Evolutionary conservation across 2,113 vertebrate genomes (phyloP), one percentile per base, ranked within the genome.

Genomic region (Chlamydotis undulata): DNA sequence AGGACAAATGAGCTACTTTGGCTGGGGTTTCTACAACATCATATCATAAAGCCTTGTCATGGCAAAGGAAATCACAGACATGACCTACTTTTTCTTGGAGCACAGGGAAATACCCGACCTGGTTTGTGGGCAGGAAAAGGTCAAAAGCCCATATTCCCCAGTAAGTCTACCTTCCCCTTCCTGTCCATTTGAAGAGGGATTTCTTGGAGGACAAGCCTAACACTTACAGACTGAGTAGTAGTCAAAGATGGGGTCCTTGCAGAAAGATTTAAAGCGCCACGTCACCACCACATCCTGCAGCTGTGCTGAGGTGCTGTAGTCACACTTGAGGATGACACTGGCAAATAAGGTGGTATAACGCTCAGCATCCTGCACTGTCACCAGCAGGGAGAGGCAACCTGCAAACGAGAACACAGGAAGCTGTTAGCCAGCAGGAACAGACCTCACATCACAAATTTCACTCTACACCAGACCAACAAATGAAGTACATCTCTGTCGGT

Each of bases 181-280:
- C 80, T 76, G 78, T 37, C 41, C 33, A 7, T 70, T 83, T 70
- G 41, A 70, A 71, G 39, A 31, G 4, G 25, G 14, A 69, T 33
- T 63, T 57, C 37, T 77, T 71, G 60, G 41, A 61, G 37, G 14
- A 49, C 4, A 19, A 75, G 28, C 29, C 49, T 55, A 47, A 45
- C 47, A 98, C 98, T 98, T 95, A 99, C 99, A 98, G 80, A 97
- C 97, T 50, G 99, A 98, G 94, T 99, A 99, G 96, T 99, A 99
- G 49, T 99, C 98, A 91, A 99, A 98, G 71, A 99, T 98, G 6
- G 99, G 99, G 91, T 99, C 99, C 96, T 98, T 99, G 98, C 99
- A 99, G 98, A 99, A 99, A 83, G 99, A 99, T 97, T 99, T 99
- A 98, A 67, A 99, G 77, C 91, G 98, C 99, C 99, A 99, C 6